Base-by-base conservation (phyloP, 2,888 invertebrate species). In the Periphyllus acericola region DNA sequence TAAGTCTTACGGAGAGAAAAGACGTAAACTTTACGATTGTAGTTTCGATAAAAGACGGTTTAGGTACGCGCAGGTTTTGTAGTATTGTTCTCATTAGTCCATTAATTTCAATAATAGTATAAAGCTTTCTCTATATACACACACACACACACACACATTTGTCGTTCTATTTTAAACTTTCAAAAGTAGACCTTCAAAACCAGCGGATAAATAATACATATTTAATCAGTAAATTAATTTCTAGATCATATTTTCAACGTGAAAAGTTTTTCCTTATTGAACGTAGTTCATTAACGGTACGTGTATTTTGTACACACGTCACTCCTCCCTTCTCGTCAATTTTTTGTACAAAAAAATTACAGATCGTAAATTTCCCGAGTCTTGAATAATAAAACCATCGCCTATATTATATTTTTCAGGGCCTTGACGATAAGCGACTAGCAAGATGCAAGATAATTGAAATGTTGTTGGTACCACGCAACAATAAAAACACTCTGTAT, bases 101-200 rank as follows among this genome's bases (percentile, higher is more conserved):
- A 82, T 82, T 82, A 52, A 71, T 46, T 71, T 71, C 36, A 32
- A 52, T 82, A 46, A 72, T 82, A 34, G 21, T 52, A 82, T 60
- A 82, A 52, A 72, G 25, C 11, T 34, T 25, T 21, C 36, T 36
- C 4, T 36, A 36, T 36, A 6, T 9, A n/a, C 1, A 34, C n/a
- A 52, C 32, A 72, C n/a, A n/a, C n/a, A n/a, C n/a, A n/a, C n/a
- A n/a, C n/a, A n/a, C n/a, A n/a, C n/a, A n/a, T n/a, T n/a, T n/a
- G 34, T 25, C 32, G 17, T 72, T 32, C 52, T 8, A 52, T 21
- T 68, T 52, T 82, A 34, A 82, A 72, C 72, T 82, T 72, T 72
- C 21, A n/a, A 82, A 72, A 34, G 17, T 34, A 68, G 14, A 25
- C 52, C 82, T 34, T 82, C 72, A 72, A 72, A 82, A 52, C 52